Evolutionary conservation across 2,113 vertebrate species (phyloP).

Genomic region (Boulengeromyrus knoepffleri): DNA sequence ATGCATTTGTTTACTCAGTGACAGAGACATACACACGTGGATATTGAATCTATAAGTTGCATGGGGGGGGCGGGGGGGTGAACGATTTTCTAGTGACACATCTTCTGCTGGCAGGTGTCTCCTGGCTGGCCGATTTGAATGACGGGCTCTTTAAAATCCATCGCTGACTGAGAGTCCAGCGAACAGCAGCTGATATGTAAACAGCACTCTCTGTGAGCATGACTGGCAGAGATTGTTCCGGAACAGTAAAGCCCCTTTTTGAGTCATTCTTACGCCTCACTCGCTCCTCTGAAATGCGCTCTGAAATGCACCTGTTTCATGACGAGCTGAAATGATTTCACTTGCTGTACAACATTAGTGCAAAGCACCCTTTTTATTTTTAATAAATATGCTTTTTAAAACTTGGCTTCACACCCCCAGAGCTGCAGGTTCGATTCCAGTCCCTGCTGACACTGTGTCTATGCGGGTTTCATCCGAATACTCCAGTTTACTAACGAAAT

Average conservation of each 20-base stretch:
- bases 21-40: background rate
- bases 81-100: background rate
- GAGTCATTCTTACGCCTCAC: background rate
- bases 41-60: background rate
- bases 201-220: background rate
- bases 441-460: background rate
- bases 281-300: background rate
- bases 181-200: background rate
- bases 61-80: background rate
- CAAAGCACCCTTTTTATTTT: background rate
- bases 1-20: constrained; percentile 6
- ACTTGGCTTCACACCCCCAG: background rate
- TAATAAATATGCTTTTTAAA: background rate
- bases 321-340: background rate
- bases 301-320: background rate
- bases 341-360: background rate
- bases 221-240: background rate
- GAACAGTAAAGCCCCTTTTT: background rate
- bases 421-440: background rate
- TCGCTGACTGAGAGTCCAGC: too few species aligned
- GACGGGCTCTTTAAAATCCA: background rate
- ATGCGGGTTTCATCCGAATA: background rate
- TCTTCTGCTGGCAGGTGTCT: background rate
- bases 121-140: background rate
- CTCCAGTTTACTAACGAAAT: background rate